These are phyloP conservation scores for Pseudobourletiella spinata DNA, from an alignment of 1,140 invertebrate genomes.

Conservation along the genomic window DNA sequence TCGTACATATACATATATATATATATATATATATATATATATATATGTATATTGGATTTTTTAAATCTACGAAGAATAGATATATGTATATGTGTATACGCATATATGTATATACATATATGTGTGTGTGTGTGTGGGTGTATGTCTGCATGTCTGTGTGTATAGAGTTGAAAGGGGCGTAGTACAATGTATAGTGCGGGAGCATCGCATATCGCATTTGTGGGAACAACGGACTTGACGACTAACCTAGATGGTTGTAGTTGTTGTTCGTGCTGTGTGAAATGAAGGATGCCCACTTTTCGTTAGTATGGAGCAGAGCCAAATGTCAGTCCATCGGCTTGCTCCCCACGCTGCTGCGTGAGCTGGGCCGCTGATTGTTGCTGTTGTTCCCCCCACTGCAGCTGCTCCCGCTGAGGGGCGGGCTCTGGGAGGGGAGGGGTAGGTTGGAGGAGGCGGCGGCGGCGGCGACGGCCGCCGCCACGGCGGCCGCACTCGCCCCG, in stretches of 20 bases:
- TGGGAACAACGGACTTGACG: neutral
- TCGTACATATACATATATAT: no score
- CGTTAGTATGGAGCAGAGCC: conserved; percentile 32
- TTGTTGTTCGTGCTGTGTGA: conserved; percentile 31
- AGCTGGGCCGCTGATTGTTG: conserved; percentile 29
- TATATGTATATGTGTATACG: no score
- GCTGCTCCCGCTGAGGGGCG: conserved; percentile 21
- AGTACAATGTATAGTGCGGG: no score
- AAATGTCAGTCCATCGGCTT: conserved; percentile 36
- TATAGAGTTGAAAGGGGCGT: no score
- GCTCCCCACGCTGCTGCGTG: conserved; percentile 27
- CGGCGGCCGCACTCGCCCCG: conserved; percentile 17
- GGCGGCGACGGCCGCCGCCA: conserved; percentile 21
- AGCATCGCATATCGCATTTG: no score
- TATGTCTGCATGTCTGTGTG: no score
- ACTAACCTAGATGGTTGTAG: conserved; percentile 31
- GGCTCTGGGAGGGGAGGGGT: conserved; percentile 21
- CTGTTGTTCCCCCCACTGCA: conserved; percentile 17
- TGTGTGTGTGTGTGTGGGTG: no score
- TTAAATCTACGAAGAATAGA: no score
- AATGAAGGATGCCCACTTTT: conserved; percentile 36
- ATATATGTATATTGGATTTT: no score
- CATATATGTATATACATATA: no score
- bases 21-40: no score
- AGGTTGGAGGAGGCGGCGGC: conserved; percentile 23